Base-by-base conservation (phyloP, 1,140 invertebrate genomes). In the Drosophila jambulina region DNA sequence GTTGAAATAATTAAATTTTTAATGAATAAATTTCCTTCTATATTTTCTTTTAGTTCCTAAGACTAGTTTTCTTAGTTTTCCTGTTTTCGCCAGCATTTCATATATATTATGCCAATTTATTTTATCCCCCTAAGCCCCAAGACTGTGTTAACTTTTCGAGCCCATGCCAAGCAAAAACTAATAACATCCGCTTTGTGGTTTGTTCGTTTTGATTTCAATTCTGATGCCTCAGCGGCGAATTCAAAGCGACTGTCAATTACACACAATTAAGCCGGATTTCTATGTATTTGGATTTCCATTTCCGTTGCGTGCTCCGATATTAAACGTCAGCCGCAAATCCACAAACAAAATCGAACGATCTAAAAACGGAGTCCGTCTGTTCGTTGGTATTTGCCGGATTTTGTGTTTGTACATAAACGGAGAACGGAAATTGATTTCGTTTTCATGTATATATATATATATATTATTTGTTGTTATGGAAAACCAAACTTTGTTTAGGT, bases 401-500 rank as follows among this genome's bases (percentile, higher is more conserved):
- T 23, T 58, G 43, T 57, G 43, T 74, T 42, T 59, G 78, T 38
- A 42, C 23, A 45, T 46, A 48, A 58, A 63, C 57, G 57, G 48
- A 77, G 70, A 87, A 69, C 85, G 85, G 84, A 88, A 88, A 88
- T 88, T 88, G 82, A 90, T 88, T 84, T 78, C 72, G 70, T 78
- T 84, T 88, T 67, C 78, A 82, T 53, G 0, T 53, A 51, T 32
- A 83, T 36, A 1, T 54, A 51, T 32, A 6, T 46, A 6, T 48
- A 27, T 27, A n/a, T 29, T 51, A 32, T 84, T 88, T 83, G 74
- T 88, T 80, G 67, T 80, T 76, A 82, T 83, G 53, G 76, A 88
- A 87, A 79, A 79, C 58, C 53, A 54, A 57, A 69, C 71, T 88
- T 80, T 75, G 71, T 76, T 75, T 67, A 74, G 51, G 63, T 61